A percentile compares a stretch with the other conserved stretches of the same genome.
phyloP scores from a whole-genome alignment of 2,797 vertebrate genomes.

The Hyperoplus immaculatus region DNA sequence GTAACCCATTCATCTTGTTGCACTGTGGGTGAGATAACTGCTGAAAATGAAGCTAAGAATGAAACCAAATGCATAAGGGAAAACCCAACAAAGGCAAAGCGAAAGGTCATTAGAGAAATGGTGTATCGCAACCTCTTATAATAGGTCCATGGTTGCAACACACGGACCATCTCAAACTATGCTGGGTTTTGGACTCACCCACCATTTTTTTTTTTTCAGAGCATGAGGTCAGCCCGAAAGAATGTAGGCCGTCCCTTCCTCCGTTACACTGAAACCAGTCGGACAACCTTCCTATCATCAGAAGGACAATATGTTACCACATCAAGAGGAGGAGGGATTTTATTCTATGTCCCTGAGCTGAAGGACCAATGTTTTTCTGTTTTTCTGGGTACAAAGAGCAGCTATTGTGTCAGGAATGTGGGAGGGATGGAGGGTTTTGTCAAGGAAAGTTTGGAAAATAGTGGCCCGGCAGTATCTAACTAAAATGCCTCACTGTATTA shows the following conservation, averaged over 20 bases:
- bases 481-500: not conserved
- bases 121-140: too few species aligned
- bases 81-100: not conserved
- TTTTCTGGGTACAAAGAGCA: slow-evolving; percentile 32
- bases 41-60: not conserved
- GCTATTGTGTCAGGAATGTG: slow-evolving; percentile 70
- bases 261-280: slow-evolving; percentile 61
- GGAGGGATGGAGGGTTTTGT: slow-evolving; percentile 52
- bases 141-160: not conserved
- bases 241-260: slow-evolving; percentile 75
- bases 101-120: too few species aligned
- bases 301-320: slow-evolving; percentile 56
- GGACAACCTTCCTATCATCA: slow-evolving; percentile 58
- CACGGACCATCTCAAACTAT: not conserved
- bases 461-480: not conserved
- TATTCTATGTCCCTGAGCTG: slow-evolving; percentile 38
- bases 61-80: not conserved
- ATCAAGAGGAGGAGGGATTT: slow-evolving; percentile 36
- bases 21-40: not conserved
- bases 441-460: slow-evolving; percentile 26
- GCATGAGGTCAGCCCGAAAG: slow-evolving; percentile 69
- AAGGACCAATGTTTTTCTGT: slow-evolving; percentile 41
- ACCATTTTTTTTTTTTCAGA: slow-evolving; percentile 34
- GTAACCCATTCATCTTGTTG: not conserved
- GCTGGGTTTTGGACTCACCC: not conserved